Base-by-base conservation (phyloP, 2,888 invertebrate genomes). In the Taenaris catops region DNA sequence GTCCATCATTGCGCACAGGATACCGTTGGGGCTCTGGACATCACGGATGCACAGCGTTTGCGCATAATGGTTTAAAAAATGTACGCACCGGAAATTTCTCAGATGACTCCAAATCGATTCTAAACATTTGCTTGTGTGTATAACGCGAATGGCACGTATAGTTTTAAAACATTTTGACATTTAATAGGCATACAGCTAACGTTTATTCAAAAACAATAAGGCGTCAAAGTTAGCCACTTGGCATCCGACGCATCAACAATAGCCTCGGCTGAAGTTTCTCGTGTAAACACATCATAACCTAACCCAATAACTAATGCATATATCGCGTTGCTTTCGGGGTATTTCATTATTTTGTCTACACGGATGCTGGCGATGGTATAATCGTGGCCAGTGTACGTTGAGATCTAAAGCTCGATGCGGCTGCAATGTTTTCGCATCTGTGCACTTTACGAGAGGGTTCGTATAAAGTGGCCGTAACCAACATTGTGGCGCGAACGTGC, bases 281-380 rank as follows among this genome's bases (percentile, higher is more conserved):
- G 55, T 66, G 65, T 76, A 83, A 84, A 83, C 73, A 81, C 57
- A 62, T 72, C 80, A 69, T 80, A 84, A 84, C 84, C 84, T 84
- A 76, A 81, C 84, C 80, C 84, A 84, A 83, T 81, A 84, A 80
- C 73, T 55, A 60, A 55, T 66, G 67, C 57, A 53, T 67, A 74
- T 76, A 81, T 80, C 79, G 73, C 70, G 64, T 84, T 78, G 83
- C 84, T 78, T 84, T 84, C 84, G 75, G 71, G 60, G 81, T 84
- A 83, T 76, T 83, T 70, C 73, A 66, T 73, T 86, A 84, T 86
- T 86, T 84, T 86, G 84, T 84, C 84, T 84, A 83, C 84, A 73
- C 71, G 80, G 80, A 81, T 80, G 75, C 74, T 71, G 79, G 70
- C 68, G 78, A 78, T 76, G 75, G 71, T 72, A 58, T 60, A 44